Percentiles rank a stretch among this genome's conserved stretches.
Conservation (phyloP, 2,888 invertebrate species). For the Odontomyia ornata region DNA sequence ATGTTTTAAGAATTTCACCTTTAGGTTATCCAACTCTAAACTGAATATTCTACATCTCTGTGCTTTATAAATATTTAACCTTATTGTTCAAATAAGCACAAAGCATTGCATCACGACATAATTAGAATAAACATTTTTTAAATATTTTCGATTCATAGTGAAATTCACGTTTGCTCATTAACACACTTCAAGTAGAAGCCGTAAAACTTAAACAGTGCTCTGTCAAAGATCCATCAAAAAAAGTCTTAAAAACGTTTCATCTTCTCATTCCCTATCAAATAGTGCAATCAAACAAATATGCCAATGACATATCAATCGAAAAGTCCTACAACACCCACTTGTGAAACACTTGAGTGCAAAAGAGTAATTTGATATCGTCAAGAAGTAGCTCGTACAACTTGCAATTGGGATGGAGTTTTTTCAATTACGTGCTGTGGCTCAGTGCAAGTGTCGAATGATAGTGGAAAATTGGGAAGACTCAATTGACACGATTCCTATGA, state of each 20-base stretch:
- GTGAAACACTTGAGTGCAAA: constrained; percentile 22
- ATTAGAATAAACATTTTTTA: too few relatives aligned
- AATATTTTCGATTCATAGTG: too few relatives aligned
- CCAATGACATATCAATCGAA: constrained; percentile 24
- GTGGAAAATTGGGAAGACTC: constrained; percentile 6
- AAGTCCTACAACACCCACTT: constrained; percentile 5
- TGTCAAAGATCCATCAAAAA: constrained; percentile 26
- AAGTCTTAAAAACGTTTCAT: background rate
- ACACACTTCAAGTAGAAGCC: too few relatives aligned
- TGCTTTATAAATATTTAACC: too few relatives aligned
- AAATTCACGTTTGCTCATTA: too few relatives aligned
- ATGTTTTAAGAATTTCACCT: too few relatives aligned
- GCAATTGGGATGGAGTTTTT: constrained; percentile 31
- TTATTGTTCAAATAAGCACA: too few relatives aligned
- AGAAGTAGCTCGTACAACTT: constrained; percentile 14
- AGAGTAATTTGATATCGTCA: constrained; percentile 36
- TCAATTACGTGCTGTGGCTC: constrained; percentile 21
- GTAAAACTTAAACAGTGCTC: background rate
- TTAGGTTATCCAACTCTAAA: too few relatives aligned
- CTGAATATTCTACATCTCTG: too few relatives aligned
- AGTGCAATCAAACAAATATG: constrained; percentile 30
- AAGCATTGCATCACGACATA: too few relatives aligned
- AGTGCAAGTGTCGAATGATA: constrained; percentile 23
- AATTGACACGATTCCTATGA: background rate
- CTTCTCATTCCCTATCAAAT: background rate